These are phyloP conservation scores for Cheilosia grossa DNA, from an alignment of 2,888 invertebrate species.

Conservation along the genomic window DNA sequence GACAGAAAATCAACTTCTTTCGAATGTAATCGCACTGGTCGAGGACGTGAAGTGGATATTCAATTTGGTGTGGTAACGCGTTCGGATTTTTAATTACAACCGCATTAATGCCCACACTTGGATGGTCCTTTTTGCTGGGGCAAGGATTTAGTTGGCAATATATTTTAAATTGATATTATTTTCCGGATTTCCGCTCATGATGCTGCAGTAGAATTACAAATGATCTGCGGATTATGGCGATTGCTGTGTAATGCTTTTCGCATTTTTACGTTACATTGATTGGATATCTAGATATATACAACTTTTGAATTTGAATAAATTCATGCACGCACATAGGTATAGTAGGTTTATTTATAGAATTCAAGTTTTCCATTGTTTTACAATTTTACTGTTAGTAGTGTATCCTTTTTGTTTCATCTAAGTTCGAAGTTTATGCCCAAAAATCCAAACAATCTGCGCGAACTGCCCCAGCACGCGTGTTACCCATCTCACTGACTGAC, in stretches of 20 bases:
- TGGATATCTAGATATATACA: no score
- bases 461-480: no score
- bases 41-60: constrained; percentile 58
- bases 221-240: neutral
- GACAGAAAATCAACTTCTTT: constrained; percentile 44
- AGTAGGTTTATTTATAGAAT: no score
- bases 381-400: no score
- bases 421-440: no score
- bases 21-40: constrained; percentile 42
- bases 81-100: constrained; percentile 60
- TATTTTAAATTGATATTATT: constrained; percentile 35
- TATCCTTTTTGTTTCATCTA: no score
- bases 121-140: neutral
- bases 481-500: no score
- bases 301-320: no score
- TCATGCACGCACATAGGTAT: no score
- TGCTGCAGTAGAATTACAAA: neutral
- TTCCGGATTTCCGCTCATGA: neutral
- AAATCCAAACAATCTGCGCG: no score
- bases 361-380: no score
- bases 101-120: neutral
- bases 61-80: constrained; percentile 37
- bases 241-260: neutral
- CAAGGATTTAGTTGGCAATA: constrained; percentile 10
- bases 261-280: no score